Evolutionary conservation across 2,797 vertebrate genomes (phyloP).

Genomic region (Serranus cabrilla): DNA sequence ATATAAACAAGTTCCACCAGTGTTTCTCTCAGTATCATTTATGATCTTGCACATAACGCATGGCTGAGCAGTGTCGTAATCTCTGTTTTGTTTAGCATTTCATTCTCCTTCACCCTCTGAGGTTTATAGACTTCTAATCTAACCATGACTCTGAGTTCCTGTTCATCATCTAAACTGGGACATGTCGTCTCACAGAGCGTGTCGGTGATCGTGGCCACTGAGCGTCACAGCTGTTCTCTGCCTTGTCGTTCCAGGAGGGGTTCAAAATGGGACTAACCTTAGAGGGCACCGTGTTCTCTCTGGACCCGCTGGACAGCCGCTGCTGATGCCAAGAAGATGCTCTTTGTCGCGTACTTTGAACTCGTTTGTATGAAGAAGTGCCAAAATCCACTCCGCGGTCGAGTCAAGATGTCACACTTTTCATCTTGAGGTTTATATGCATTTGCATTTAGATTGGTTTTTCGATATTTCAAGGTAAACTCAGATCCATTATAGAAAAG

Average conservation of each 20-base stretch:
- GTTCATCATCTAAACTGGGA: neutral
- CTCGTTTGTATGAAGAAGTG: constrained; percentile 84
- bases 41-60: constrained; percentile 13
- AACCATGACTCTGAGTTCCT: neutral
- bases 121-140: neutral
- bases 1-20: neutral
- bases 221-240: constrained; percentile 34
- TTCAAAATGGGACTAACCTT: constrained; percentile 99
- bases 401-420: constrained; percentile 80
- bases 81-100: neutral
- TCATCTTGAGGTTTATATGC: constrained; percentile 83
- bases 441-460: constrained; percentile 84
- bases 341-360: constrained; percentile 72
- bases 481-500: constrained; percentile 79
- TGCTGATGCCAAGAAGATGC: constrained; percentile 90
- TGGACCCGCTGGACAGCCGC: constrained; percentile 94
- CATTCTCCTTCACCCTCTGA: neutral
- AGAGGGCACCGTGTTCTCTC: constrained; percentile 98
- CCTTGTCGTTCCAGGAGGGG: constrained; percentile 94
- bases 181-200: neutral
- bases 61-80: constrained; percentile 9
- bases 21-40: neutral
- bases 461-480: constrained; percentile 77
- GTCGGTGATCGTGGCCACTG: neutral
- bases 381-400: constrained; percentile 75